Conservation (phyloP, 92 coral and sea anemone species). For the Montipora capitata region DNA sequence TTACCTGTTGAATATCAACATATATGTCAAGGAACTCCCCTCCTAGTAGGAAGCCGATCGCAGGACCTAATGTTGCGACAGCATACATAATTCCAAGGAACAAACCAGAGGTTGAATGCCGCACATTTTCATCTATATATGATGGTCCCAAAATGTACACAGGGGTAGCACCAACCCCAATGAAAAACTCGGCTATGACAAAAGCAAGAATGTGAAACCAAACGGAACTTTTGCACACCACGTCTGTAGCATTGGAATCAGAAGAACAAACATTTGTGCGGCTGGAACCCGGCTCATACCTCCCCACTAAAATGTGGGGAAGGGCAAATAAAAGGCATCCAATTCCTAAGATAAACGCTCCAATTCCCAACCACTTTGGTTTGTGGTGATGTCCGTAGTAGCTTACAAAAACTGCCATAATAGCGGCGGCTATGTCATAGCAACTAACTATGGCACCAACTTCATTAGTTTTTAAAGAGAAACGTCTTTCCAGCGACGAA, state of each 20-base stretch:
- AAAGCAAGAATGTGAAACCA: constrained; percentile 94
- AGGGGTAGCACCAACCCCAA: constrained; percentile 98
- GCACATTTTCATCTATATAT: constrained; percentile 91
- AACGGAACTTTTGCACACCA: constrained; percentile 77
- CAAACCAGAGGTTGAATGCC: constrained; percentile 89
- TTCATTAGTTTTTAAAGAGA: constrained; percentile 85
- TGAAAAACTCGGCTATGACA: constrained; percentile 91
- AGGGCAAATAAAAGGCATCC: constrained; percentile 95
- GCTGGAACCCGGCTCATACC: constrained; percentile 80
- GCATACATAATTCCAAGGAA: constrained; percentile 95
- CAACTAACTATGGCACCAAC: constrained; percentile 88
- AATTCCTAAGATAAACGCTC: constrained; percentile 87
- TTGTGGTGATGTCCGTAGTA: constrained; percentile 97
- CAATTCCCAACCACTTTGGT: constrained; percentile 96
- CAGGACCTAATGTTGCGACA: constrained; percentile 93
- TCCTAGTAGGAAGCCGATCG: constrained; percentile 91
- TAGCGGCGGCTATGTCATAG: constrained; percentile 92
- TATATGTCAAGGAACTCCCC: constrained; percentile 87
- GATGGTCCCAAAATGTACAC: constrained; percentile 94
- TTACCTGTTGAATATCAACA: constrained; percentile 92
- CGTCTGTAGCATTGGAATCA: constrained; percentile 37
- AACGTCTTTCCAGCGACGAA: constrained; percentile 94
- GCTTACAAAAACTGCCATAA: constrained; percentile 92
- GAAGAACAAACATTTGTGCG: constrained; percentile 77
- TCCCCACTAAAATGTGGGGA: constrained; percentile 90